These are phyloP conservation scores for Mesorhabditis spiculigera DNA, from an alignment of 2,888 invertebrate species.

Conservation along the genomic window DNA sequence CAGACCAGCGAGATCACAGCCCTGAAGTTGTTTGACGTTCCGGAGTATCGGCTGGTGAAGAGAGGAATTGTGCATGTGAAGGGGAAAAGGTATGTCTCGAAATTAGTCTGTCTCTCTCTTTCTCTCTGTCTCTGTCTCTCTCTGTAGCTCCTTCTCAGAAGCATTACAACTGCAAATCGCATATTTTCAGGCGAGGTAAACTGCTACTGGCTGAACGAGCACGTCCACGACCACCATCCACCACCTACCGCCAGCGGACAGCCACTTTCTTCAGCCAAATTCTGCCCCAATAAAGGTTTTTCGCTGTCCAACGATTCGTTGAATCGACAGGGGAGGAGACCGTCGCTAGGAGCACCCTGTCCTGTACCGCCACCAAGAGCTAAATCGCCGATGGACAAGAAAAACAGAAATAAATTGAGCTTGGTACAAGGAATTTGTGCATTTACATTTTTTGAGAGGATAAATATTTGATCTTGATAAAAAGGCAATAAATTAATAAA, in stretches of 20 bases:
- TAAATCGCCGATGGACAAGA: background rate
- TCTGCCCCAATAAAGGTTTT: background rate
- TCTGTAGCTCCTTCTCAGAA: background rate
- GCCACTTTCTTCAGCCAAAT: too few species aligned
- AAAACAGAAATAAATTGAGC: background rate
- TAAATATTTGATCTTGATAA: background rate
- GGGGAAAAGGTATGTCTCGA: conserved; percentile 44
- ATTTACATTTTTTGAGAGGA: background rate
- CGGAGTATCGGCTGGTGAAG: conserved; percentile 44
- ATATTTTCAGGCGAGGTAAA: conserved; percentile 47
- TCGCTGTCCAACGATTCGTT: background rate
- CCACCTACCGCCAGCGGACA: background rate
- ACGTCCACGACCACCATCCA: conserved; percentile 29
- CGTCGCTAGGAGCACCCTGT: background rate
- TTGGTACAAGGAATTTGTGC: background rate
- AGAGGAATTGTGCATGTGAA: conserved; percentile 55
- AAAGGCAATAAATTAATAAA: too few species aligned
- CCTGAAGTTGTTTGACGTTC: conserved; percentile 13
- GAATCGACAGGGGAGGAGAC: background rate
- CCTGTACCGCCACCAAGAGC: too few species aligned
- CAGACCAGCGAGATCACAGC: conserved; percentile 37
- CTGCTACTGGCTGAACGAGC: conserved; percentile 56
- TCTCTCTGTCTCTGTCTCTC: background rate
- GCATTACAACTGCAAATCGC: background rate
- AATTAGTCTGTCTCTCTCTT: too few species aligned